These are phyloP conservation scores for Sebastes elongatus DNA, from an alignment of 2,797 vertebrate species.

Conservation along the genomic window DNA sequence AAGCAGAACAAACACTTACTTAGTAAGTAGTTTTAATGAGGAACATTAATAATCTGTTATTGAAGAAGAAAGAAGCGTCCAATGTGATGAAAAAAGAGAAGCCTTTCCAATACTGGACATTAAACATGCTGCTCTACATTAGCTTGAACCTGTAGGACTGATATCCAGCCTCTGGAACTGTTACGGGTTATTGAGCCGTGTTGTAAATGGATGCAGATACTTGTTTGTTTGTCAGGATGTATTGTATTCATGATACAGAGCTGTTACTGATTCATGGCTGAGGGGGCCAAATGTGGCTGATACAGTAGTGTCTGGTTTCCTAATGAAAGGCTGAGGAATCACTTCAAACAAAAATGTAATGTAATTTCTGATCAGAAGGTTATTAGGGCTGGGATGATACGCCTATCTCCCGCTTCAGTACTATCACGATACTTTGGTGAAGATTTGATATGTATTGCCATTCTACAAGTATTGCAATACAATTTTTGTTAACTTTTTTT, in stretches of 20 bases:
- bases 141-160: not conserved
- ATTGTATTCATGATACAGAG: slow-evolving; percentile 13
- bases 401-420: too few relatives aligned
- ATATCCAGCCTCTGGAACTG: not conserved
- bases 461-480: too few relatives aligned
- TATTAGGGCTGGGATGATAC: too few relatives aligned
- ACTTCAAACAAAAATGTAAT: not conserved
- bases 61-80: not conserved
- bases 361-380: not conserved
- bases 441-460: too few relatives aligned
- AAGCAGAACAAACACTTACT: not conserved
- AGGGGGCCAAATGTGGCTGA: not conserved
- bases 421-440: too few relatives aligned
- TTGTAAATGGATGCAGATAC: slow-evolving; percentile 5
- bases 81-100: not conserved
- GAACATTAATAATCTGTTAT: not conserved
- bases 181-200: not conserved
- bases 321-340: slow-evolving; percentile 3
- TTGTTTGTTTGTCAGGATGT: slow-evolving; percentile 1
- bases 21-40: not conserved
- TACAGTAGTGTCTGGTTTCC: slow-evolving; percentile 13
- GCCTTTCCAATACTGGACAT: not conserved
- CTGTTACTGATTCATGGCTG: not conserved
- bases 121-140: not conserved
- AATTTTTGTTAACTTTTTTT: too few relatives aligned